Percentiles rank a stretch among this genome's conserved stretches.
phyloP scores from a whole-genome alignment of 2,797 vertebrate genomes.

The Tapirus indicus region DNA sequence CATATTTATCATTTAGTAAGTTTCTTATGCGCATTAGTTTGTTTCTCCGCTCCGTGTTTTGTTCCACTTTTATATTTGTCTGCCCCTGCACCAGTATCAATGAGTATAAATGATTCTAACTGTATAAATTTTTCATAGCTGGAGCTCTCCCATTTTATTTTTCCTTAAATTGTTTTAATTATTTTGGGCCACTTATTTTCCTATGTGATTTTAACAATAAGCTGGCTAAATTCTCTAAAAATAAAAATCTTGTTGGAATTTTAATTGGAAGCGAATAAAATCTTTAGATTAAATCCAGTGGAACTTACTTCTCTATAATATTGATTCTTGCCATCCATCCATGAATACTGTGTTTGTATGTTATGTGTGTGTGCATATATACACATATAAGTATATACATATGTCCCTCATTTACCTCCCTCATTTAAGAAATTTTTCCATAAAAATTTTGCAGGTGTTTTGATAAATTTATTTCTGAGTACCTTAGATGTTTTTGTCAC shows the following conservation, averaged over 20 bases:
- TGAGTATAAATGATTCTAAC: not conserved
- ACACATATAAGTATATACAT: not conserved
- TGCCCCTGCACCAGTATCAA: not conserved
- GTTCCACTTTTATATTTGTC: conserved; percentile 37
- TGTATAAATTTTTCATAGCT: not conserved
- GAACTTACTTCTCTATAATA: not conserved
- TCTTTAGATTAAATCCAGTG: not conserved
- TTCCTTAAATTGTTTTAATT: conserved; percentile 17
- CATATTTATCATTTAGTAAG: not conserved
- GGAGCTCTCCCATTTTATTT: not conserved
- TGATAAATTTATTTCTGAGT: conserved; percentile 10
- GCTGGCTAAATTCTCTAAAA: not conserved
- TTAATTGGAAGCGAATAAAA: not conserved
- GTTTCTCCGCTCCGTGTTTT: not conserved
- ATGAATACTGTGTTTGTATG: not conserved
- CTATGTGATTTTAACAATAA: conserved; percentile 20
- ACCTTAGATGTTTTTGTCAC: not conserved
- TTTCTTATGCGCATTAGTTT: conserved; percentile 17
- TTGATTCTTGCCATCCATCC: not conserved
- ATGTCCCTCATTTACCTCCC: not conserved
- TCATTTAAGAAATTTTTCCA: not conserved
- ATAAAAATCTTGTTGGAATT: conserved; percentile 13
- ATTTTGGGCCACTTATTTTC: conserved; percentile 12
- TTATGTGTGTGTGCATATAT: not conserved
- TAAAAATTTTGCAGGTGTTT: not conserved